Conservation (phyloP, 2,888 invertebrate genomes). For the Acleris cristana region DNA sequence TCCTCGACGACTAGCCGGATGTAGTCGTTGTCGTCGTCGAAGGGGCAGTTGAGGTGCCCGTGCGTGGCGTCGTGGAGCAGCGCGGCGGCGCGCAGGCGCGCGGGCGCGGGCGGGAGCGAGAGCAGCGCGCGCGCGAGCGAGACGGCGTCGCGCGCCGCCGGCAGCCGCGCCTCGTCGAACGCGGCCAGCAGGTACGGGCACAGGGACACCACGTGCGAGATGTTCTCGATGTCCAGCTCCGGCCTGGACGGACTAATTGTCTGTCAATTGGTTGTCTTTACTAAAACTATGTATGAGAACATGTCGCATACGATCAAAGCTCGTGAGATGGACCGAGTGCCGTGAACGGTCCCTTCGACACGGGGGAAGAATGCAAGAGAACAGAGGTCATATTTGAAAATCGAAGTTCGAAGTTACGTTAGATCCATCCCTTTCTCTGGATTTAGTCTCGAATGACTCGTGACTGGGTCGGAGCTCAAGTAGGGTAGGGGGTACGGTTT, state of each 20-base stretch:
- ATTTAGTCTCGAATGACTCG: no score
- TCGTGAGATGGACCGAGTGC: no score
- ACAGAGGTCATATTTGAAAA: no score
- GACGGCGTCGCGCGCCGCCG: slow-evolving; percentile 34
- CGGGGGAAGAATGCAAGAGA: no score
- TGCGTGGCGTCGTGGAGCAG: slow-evolving; percentile 52
- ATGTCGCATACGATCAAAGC: no score
- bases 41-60: slow-evolving; percentile 56
- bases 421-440: no score
- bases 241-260: slow-evolving; percentile 43
- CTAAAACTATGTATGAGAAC: no score
- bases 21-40: slow-evolving; percentile 50
- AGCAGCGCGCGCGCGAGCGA: background rate
- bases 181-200: slow-evolving; percentile 50
- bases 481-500: no score
- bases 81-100: slow-evolving; percentile 45
- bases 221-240: slow-evolving; percentile 45
- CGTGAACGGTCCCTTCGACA: no score
- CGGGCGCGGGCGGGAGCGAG: background rate
- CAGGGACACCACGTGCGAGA: slow-evolving; percentile 56
- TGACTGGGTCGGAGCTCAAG: no score
- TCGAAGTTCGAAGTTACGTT: no score
- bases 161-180: slow-evolving; percentile 34
- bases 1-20: slow-evolving; percentile 34
- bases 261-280: no score